Percentiles rank a stretch among this genome's conserved stretches.
phyloP scores from a whole-genome alignment of 1,140 invertebrate genomes.

The Trialeurodes vaporariorum region DNA sequence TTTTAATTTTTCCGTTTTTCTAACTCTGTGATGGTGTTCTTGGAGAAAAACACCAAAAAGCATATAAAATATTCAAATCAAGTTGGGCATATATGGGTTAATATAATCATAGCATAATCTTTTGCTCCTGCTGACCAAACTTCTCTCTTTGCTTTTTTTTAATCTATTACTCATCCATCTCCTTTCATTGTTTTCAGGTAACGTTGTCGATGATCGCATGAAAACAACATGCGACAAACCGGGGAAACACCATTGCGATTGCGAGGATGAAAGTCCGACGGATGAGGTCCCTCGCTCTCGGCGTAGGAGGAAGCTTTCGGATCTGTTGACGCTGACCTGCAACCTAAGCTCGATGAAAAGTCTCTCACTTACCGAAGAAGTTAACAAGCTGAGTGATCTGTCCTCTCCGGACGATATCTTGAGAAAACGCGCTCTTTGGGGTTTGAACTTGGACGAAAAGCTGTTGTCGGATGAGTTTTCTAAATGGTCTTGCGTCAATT shows the following conservation, averaged over 20 bases:
- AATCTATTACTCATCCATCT: no score
- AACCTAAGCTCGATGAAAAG: conserved; percentile 3
- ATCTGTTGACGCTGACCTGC: not conserved
- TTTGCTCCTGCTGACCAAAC: no score
- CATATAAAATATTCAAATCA: no score
- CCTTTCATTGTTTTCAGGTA: not conserved
- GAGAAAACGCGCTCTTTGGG: not conserved
- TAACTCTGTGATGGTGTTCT: no score
- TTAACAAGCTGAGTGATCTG: not conserved
- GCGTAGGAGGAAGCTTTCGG: not conserved
- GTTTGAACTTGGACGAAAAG: not conserved
- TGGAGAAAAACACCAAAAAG: no score
- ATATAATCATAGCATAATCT: no score
- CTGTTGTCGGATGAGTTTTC: not conserved
- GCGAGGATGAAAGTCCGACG: conserved; percentile 24
- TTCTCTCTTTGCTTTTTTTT: not conserved
- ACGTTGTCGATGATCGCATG: conserved; percentile 52
- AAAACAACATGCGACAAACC: conserved; percentile 54
- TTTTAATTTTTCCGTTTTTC: no score
- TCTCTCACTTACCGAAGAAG: not conserved
- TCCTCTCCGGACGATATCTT: not conserved
- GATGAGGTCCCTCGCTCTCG: conserved; percentile 3
- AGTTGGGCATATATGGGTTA: no score
- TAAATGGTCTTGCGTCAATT: not conserved
- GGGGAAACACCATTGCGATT: conserved; percentile 55